Base-by-base conservation (phyloP, 2,888 invertebrate genomes). In the Eristalis arbustorum region DNA sequence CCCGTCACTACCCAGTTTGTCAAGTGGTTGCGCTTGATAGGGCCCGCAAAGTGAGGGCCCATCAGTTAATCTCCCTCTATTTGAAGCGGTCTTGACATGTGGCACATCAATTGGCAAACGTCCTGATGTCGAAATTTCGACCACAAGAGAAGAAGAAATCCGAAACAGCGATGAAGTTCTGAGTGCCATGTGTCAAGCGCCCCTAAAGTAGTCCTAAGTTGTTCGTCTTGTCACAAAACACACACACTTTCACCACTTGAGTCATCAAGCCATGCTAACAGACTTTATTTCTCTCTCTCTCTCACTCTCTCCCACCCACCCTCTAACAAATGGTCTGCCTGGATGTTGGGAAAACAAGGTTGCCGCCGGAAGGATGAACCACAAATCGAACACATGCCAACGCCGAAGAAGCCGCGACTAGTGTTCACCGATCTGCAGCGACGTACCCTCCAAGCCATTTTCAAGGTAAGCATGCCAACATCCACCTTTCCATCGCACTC, bases 391-490 rank as follows among this genome's bases (percentile, higher is more conserved):
- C 96, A 96, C 92, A 95, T 96, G 93, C 95, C 97, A 94, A 97
- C 98, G 91, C 98, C 98, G 94, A 99, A 99, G 96, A 99, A 99
- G 94, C 99, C 99, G 90, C 97, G 99, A 93, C 96, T 99, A 94
- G 99, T 99, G 94, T 99, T 99, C 95, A 99, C 99, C 92, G 99
- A 99, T 95, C 98, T 99, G 92, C 99, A 99, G 95, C 96, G 99
- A 93, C 97, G 99, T 95, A 99, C 99, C 93, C 96, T 99, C 93
- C 99, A 99, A 96, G 99, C 99, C 95, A 99, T 99, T 96, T 99
- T 99, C 96, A 99, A 99, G 96, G 98, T 98, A 93, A 79, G 82
- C n/a, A n/a, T n/a, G n/a, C n/a, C n/a, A n/a, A n/a, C n/a, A n/a
- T n/a, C n/a, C n/a, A n/a, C n/a, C n/a, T n/a, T n/a, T 34, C 40